Base-by-base conservation (phyloP, 2,888 invertebrate genomes). In the Peribatodes rhomboidaria region DNA sequence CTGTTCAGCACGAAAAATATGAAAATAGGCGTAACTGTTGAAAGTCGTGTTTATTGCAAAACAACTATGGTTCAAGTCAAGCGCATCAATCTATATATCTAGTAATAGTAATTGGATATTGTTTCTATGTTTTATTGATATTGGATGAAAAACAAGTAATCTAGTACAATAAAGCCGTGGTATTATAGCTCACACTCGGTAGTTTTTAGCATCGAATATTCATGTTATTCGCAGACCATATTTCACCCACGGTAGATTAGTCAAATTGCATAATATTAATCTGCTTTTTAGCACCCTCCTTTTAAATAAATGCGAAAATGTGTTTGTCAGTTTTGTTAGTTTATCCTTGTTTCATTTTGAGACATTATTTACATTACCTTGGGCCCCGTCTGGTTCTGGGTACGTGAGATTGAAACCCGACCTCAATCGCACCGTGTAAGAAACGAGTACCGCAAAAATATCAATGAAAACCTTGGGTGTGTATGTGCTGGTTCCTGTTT, bases 241-340 rank as follows among this genome's bases (percentile, higher is more conserved):
- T 65, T 56, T 65, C 42, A 56, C n/a, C 56, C 52, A 60, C 65
- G 60, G 31, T 61, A 65, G 60, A 65, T 65, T 65, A 65, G 60
- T 50, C 42, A 8, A 39, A 53, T 54, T 31, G 63, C 27, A 54
- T 58, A 50, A 31, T 57, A 46, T 54, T 58, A 47, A 58, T 58
- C 41, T 54, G 33, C 11, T 46, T 46, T 42, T 16, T 18, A 49
- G n/a, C 14, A 31, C 16, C 0, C 27, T 14, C 7, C 16, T 11
- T 10, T 16, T 50, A 18, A 13, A 18, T 18, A 50, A 35, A 50
- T 18, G 7, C 20, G 14, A 49, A 14, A 10, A n/a, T 31, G 2
- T 9, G 16, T 31, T 47, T 31, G 11, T 49, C 1, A 6, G 20
- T 44, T 27, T 27, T 27, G 6, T n/a, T n/a, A n/a, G n/a, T n/a